phyloP scores from a whole-genome alignment of 2,797 vertebrate species.

The Melanotaenia trifasciata region DNA sequence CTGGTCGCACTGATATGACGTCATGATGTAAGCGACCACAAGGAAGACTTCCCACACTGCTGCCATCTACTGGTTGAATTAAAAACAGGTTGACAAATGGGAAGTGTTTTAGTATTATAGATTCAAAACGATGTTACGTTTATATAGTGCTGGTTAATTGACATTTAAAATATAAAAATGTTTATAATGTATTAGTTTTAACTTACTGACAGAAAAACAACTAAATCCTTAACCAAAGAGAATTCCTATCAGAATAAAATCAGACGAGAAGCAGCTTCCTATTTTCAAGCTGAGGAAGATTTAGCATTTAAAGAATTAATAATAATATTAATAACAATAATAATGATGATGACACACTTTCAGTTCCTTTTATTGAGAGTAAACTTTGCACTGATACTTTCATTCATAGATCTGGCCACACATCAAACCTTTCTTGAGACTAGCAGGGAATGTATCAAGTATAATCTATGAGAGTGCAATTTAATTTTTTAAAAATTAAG shows the following conservation, averaged over 20 bases:
- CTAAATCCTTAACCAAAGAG: not conserved
- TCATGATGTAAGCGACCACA: conserved; percentile 39
- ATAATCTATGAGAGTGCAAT: conserved; percentile 72
- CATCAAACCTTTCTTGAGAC: conserved; percentile 69
- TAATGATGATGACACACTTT: conserved; percentile 44
- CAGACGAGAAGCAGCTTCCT: not conserved
- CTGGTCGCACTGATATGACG: conserved; percentile 41
- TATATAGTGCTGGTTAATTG: not conserved
- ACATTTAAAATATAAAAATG: not conserved
- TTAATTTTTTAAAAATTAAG: conserved; percentile 34
- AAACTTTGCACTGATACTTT: conserved; percentile 80
- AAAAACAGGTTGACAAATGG: not conserved
- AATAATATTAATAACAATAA: conserved; percentile 1
- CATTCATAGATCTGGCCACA: conserved; percentile 78
- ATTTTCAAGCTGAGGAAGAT: too few species aligned
- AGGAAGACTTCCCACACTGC: not conserved
- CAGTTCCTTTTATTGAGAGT: conserved; percentile 79
- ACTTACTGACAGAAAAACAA: not conserved
- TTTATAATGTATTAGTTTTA: not conserved
- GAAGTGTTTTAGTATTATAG: too few species aligned
- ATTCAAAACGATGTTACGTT: not conserved
- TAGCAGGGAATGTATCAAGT: conserved; percentile 82
- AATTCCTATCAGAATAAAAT: not conserved
- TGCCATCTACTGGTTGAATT: conserved; percentile 1
- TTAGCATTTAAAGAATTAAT: not conserved